These are phyloP conservation scores for Zeugodacus cucurbitae DNA, from an alignment of 1,140 invertebrate genomes.

Conservation along the genomic window DNA sequence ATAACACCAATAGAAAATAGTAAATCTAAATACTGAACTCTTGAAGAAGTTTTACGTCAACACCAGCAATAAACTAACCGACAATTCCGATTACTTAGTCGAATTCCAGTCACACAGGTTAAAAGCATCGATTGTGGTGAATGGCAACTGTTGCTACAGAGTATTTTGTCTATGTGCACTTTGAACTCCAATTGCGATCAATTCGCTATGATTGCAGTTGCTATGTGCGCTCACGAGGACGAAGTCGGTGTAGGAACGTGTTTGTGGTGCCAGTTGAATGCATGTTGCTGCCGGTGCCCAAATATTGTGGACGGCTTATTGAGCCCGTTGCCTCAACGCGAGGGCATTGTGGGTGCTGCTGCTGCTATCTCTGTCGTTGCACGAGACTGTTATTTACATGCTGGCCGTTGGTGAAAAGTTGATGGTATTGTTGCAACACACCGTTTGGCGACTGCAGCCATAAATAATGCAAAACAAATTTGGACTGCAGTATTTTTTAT, in stretches of 20 bases:
- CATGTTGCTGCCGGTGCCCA: background rate
- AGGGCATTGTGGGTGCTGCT: slow-evolving; percentile 17
- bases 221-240: background rate
- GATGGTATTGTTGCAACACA: background rate
- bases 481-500: background rate
- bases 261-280: background rate
- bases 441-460: background rate
- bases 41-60: no score
- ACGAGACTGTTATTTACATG: background rate
- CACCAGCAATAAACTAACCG: no score
- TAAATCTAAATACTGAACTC: no score
- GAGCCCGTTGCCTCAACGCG: background rate
- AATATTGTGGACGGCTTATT: background rate
- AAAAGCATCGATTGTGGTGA: no score
- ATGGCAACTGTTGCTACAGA: background rate
- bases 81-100: no score
- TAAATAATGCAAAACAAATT: slow-evolving; percentile 39
- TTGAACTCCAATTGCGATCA: slow-evolving; percentile 34
- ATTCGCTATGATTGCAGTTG: slow-evolving; percentile 20
- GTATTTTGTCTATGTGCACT: slow-evolving; percentile 19
- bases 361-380: background rate
- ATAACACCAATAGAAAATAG: no score
- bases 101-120: no score
- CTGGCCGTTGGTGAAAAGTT: background rate
- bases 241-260: background rate